Evolutionary conservation across 2,113 vertebrate species (phyloP).

Genomic region (Podiceps cristatus): DNA sequence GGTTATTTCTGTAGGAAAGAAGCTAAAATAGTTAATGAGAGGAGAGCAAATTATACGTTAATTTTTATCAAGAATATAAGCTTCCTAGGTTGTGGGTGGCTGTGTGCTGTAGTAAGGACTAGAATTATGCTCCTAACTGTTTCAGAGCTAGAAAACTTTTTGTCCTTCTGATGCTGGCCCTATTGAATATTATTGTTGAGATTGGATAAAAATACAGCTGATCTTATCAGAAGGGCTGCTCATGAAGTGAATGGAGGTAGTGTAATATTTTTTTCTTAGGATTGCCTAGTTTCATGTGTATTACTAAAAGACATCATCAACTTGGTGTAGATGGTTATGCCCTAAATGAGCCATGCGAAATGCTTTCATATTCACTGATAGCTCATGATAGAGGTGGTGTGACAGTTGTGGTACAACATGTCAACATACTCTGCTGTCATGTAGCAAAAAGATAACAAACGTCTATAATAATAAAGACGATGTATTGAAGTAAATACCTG

Average conservation of each 20-base stretch:
- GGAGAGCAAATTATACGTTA: neutral
- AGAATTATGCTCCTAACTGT: neutral
- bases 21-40: neutral
- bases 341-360: neutral
- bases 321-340: neutral
- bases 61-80: neutral
- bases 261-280: neutral
- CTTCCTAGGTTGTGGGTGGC: neutral
- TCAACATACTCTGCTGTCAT: neutral
- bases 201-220: neutral
- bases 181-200: neutral
- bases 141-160: neutral
- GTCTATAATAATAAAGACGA: neutral
- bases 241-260: neutral
- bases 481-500: neutral
- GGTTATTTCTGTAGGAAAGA: neutral
- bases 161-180: neutral
- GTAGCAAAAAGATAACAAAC: neutral
- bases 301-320: neutral
- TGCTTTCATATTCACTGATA: neutral
- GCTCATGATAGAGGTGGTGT: neutral
- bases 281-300: neutral
- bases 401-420: accelerated
- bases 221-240: neutral
- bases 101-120: neutral